phyloP scores from a whole-genome alignment of 1,140 invertebrate species.

The Ceratina calcarata region DNA sequence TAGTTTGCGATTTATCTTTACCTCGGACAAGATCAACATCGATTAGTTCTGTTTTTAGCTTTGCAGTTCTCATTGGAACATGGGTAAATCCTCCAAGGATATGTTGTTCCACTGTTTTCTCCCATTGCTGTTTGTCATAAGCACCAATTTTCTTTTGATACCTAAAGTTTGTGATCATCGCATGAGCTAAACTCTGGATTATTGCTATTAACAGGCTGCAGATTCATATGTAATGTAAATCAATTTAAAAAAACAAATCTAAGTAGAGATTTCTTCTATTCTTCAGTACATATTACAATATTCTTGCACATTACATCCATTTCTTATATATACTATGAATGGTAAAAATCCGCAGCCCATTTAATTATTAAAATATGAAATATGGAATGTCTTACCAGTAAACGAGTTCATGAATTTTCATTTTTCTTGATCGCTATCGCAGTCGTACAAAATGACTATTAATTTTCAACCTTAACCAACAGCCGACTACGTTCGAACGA shows the following conservation, averaged over 20 bases:
- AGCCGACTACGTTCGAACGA: conserved; percentile 7
- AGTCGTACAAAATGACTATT: conserved; percentile 9
- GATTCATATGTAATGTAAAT: too few species aligned
- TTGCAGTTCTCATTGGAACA: conserved; percentile 92
- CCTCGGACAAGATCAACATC: conserved; percentile 95
- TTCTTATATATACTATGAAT: not conserved
- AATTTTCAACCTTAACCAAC: conserved; percentile 26
- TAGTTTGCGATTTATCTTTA: conserved; percentile 5
- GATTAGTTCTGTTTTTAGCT: conserved; percentile 94
- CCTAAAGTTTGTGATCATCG: conserved; percentile 71
- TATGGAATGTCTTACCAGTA: conserved; percentile 70
- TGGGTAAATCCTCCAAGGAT: conserved; percentile 92
- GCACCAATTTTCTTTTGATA: conserved; percentile 97
- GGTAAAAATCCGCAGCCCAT: not conserved
- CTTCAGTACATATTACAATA: too few species aligned
- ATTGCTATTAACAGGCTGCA: too few species aligned
- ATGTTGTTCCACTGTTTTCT: conserved; percentile 94
- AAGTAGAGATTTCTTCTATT: too few species aligned
- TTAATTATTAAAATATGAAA: conserved; percentile 14
- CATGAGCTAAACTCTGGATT: too few species aligned
- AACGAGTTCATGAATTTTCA: conserved; percentile 72
- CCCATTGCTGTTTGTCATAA: conserved; percentile 98
- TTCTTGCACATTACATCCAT: conserved; percentile 67
- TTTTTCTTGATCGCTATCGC: conserved; percentile 45
- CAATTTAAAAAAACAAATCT: too few species aligned